Evolutionary conservation across 2,797 vertebrate genomes (phyloP).

Genomic region (Crenichthys baileyi): DNA sequence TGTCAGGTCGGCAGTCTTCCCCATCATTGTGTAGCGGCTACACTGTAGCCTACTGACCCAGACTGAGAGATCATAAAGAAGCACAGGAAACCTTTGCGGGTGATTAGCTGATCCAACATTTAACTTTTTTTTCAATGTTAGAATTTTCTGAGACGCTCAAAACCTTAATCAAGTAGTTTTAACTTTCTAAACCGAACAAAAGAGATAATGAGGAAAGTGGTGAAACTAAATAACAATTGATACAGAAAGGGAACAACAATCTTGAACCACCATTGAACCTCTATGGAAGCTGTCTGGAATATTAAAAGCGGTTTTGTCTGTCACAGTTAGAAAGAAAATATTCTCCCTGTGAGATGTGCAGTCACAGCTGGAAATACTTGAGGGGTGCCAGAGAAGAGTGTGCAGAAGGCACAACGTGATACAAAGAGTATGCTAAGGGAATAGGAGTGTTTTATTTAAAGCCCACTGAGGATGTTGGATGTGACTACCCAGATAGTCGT

Average conservation of each 20-base stretch:
- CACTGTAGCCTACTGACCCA: too few species aligned
- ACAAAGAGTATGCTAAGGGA: background rate
- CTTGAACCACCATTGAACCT: background rate
- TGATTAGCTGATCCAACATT: background rate
- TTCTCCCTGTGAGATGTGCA: background rate
- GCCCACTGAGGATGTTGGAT: background rate
- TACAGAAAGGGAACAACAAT: background rate
- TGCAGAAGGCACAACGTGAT: background rate
- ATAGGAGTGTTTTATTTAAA: conserved; percentile 6
- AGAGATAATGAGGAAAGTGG: background rate
- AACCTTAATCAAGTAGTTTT: background rate
- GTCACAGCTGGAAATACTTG: conserved; percentile 9
- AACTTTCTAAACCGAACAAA: too few species aligned
- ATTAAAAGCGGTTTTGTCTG: background rate
- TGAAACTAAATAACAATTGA: background rate
- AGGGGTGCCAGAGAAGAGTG: background rate
- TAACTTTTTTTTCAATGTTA: background rate
- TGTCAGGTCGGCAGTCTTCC: background rate
- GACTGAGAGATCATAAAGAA: too few species aligned
- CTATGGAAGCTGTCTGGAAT: background rate
- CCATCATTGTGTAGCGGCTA: background rate
- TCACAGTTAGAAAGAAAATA: background rate
- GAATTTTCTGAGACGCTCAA: too few species aligned
- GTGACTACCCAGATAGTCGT: background rate
- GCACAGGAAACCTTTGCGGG: background rate